Conservation (phyloP, 2,113 vertebrate genomes). For the Cottus gobio region DNA sequence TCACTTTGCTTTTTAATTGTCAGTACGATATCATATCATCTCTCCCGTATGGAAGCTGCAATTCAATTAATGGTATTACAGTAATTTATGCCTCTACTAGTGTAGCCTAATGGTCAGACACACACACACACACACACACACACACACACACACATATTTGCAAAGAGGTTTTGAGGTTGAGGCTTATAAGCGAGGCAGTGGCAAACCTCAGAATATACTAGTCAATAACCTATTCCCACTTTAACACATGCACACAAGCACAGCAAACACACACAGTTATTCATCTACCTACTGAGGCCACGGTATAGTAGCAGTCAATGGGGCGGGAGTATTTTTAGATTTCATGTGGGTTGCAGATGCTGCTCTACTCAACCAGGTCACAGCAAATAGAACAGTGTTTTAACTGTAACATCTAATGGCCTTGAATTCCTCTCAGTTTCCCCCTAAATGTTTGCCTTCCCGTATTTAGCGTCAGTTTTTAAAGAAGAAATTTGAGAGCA, state of each 20-base stretch:
- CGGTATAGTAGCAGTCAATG: conserved; percentile 75
- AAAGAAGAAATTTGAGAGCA: neutral
- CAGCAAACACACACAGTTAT: conserved; percentile 35
- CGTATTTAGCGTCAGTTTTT: neutral
- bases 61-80: neutral
- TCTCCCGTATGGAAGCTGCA: neutral
- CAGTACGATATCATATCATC: neutral
- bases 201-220: conserved; percentile 21
- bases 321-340: conserved; percentile 76
- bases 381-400: conserved; percentile 62
- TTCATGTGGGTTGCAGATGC: conserved; percentile 79
- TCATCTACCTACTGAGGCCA: conserved; percentile 65
- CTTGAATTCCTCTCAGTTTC: conserved; percentile 19
- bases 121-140: neutral
- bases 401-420: conserved; percentile 27
- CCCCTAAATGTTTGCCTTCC: conserved; percentile 9
- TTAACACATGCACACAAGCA: conserved; percentile 27
- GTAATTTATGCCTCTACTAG: neutral
- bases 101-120: neutral
- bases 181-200: conserved; percentile 6
- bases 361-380: conserved; percentile 71
- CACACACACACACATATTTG: conserved; percentile 9
- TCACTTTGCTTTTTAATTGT: neutral
- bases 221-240: conserved; percentile 19
- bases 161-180: conserved; percentile 11